Conservation (phyloP, 1,140 invertebrate genomes). For the Drosophila leontia region DNA sequence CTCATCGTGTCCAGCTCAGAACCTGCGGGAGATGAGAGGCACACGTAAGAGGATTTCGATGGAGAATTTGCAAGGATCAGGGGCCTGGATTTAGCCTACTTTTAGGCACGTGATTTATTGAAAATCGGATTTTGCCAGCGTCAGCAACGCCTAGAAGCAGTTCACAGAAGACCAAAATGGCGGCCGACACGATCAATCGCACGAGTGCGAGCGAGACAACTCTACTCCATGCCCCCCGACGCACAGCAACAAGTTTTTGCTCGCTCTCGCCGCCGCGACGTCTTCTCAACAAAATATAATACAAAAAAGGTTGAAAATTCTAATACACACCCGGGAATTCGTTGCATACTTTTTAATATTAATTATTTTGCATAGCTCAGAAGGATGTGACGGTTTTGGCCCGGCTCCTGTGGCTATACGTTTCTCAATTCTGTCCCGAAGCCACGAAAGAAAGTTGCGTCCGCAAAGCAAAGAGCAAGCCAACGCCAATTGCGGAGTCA, state of each 20-base stretch:
- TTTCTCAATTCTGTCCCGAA: conserved; percentile 1
- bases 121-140: conserved; percentile 64
- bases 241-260: conserved; percentile 60
- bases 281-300: conserved; percentile 54
- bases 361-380: conserved; percentile 11
- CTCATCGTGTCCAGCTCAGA: conserved; percentile 43
- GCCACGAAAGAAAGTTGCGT: conserved; percentile 17
- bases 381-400: conserved; percentile 25
- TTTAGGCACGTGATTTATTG: conserved; percentile 70
- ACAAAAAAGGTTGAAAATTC: conserved; percentile 73
- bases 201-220: conserved; percentile 54
- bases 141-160: conserved; percentile 84
- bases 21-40: not conserved
- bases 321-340: conserved; percentile 57
- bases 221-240: conserved; percentile 22
- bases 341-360: conserved; percentile 78
- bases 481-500: not conserved
- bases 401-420: conserved; percentile 24
- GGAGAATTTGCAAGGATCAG: conserved; percentile 47
- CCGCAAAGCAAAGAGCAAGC: conserved; percentile 1
- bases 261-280: conserved; percentile 29
- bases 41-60: not conserved
- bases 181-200: conserved; percentile 45
- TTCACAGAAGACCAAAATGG: conserved; percentile 66
- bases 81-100: conserved; percentile 55